Evolutionary conservation across 2,888 invertebrate genomes (phyloP), one percentile per base, ranked within the genome.

Genomic region (Andrena marginata): DNA sequence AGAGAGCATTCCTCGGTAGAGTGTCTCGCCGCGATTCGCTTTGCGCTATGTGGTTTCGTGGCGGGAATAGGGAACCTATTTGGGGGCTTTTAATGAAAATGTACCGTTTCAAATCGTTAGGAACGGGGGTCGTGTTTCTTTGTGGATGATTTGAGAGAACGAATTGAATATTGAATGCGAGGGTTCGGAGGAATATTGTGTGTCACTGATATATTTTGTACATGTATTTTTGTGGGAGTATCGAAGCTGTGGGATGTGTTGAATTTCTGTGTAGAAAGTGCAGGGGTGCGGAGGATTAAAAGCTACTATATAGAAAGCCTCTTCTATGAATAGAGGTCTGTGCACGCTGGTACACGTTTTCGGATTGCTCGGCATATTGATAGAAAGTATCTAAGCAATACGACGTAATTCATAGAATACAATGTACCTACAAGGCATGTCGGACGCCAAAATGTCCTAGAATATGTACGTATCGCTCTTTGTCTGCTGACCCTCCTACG

Each of bases 391-490:
- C 64, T 75, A 86, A 85, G 87, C 87, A 82, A 65, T 73, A 76
- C 79, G 79, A 80, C 67, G 67, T 82, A 87, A 80, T 80, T 80
- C 77, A 86, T 71, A 83, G 78, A 83, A 83, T 84, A 77, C 73
- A 88, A 82, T 87, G 88, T 89, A 89, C 89, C 87, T 89, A 89
- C 87, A 82, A 81, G 84, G 79, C 81, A 82, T 82, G 82, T 77
- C 84, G 77, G 82, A 87, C 79, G 74, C 77, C 86, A 82, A 84
- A 76, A 85, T 94, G 92, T 92, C 91, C 96, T 97, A 97, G 96
- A 95, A 97, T 96, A 97, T 97, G 96, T 97, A 97, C 94, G 97
- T 97, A 96, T 97, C 97, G 96, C 97, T 97, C 96, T 92, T 93
- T 89, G 92, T 90, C 89, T 87, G 91, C 87, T 77, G 90, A 87